Evolutionary conservation across 1,140 invertebrate genomes (phyloP), one percentile per base, ranked within the genome.

Genomic region (Amyelois transitella): DNA sequence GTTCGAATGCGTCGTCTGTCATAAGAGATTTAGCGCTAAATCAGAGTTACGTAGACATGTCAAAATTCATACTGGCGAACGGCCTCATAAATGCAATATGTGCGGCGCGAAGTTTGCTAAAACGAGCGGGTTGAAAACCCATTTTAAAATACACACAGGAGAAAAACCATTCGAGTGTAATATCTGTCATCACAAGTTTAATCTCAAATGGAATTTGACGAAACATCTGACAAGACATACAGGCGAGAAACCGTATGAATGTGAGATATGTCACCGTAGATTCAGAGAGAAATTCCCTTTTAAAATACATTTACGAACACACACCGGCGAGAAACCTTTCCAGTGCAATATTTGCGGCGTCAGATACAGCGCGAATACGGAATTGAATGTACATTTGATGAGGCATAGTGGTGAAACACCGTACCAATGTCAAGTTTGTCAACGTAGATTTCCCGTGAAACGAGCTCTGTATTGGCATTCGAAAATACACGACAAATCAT

Each of bases 391-490:
- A 12, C 18, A 47, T 20, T 19, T 47, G 20, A 47, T 2, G 20
- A 47, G 6, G n/a, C 43, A 53, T 38, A 21, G 6, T 1, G 17
- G 52, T 17, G 43, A 25, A 62, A 91, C 91, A 58, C 91, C 91
- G 0, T 93, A 91, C 58, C 89, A 90, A 6, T 94, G 93, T 74
- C 91, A 90, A 51, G 82, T 91, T 7, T 91, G 90, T 55, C 20
- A 51, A n/a, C 72, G 77, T 25, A 58, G 53, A 14, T 91, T 91
- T 57, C 83, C 77, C 0, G 81, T 81, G 10, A 87, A 8, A 24
- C 22, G 22, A 24, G 10, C 7, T 10, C 10, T 10, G 7, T 10
- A 32, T 6, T 6, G 7, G 4, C 28, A 6, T 32, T 10, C 10
- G 28, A 10, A 32, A 10, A 10, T 10, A 1, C 28, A 32, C 12